Conservation (phyloP, 2,888 invertebrate species). For the Pachydiplax longipennis region DNA sequence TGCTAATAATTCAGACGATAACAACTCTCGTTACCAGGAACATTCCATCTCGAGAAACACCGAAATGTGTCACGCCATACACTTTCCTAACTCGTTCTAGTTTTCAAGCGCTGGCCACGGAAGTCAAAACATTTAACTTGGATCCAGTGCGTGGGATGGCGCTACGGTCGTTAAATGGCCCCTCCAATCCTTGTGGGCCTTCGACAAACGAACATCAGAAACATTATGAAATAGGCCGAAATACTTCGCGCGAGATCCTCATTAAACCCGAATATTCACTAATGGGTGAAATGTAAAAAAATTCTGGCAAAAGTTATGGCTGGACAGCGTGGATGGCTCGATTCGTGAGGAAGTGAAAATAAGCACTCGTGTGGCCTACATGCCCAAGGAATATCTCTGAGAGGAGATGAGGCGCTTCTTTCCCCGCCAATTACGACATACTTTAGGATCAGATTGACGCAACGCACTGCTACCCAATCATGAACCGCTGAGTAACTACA, state of each 20-base stretch:
- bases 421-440: slow-evolving; percentile 21
- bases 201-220: too few relatives aligned
- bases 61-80: not conserved
- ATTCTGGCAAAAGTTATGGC: not conserved
- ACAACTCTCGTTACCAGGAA: not conserved
- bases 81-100: too few relatives aligned
- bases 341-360: not conserved
- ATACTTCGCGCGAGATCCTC: too few relatives aligned
- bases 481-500: not conserved
- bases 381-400: slow-evolving; percentile 23
- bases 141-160: not conserved
- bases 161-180: not conserved
- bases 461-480: slow-evolving; percentile 17
- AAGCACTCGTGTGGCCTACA: not conserved
- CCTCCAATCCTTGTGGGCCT: too few relatives aligned
- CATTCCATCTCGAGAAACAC: not conserved
- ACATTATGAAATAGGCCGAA: too few relatives aligned
- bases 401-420: slow-evolving; percentile 11
- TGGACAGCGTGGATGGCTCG: not conserved
- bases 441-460: slow-evolving; percentile 17
- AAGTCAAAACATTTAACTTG: too few relatives aligned
- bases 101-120: too few relatives aligned
- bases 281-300: not conserved
- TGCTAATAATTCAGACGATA: too few relatives aligned
- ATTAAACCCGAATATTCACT: too few relatives aligned